These are phyloP conservation scores for Poecilus cupreus DNA, from an alignment of 2,888 invertebrate genomes.

Conservation along the genomic window DNA sequence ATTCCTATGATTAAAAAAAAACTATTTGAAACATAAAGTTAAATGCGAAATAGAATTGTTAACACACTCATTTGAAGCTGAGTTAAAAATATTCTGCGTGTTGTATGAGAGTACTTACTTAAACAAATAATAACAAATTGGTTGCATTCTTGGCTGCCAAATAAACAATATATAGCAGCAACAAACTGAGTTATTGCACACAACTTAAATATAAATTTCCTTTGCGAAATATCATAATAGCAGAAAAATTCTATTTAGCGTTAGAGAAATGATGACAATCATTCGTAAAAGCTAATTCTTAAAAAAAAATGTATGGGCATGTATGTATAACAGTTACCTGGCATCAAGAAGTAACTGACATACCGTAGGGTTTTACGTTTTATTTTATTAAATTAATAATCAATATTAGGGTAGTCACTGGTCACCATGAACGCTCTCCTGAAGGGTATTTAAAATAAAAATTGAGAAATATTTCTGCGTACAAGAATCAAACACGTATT, in stretches of 20 bases:
- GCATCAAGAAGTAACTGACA: too few relatives aligned
- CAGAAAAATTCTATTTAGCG: conserved; percentile 51
- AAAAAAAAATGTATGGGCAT: conserved; percentile 54
- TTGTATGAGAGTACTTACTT: conserved; percentile 19
- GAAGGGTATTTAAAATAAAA: too few relatives aligned
- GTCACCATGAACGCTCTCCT: too few relatives aligned
- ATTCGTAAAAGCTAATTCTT: conserved; percentile 54
- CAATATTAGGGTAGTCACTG: too few relatives aligned
- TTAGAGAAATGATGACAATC: conserved; percentile 46
- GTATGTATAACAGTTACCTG: too few relatives aligned
- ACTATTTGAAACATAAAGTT: conserved; percentile 55
- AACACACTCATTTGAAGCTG: conserved; percentile 39
- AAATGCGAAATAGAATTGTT: conserved; percentile 49
- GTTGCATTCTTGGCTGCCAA: conserved; percentile 43
- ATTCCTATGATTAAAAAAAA: conserved; percentile 48
- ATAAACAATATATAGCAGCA: conserved; percentile 39
- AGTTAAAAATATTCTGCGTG: conserved; percentile 18
- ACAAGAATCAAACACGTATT: too few relatives aligned
- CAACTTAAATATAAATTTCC: conserved; percentile 26
- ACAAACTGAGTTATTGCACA: conserved; percentile 51
- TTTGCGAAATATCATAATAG: conserved; percentile 40
- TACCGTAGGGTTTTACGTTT: too few relatives aligned
- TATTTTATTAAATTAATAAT: too few relatives aligned
- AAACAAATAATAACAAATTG: neutral
- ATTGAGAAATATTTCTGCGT: too few relatives aligned